Percentiles rank a stretch among this genome's conserved stretches.
phyloP scores from a whole-genome alignment of 2,888 invertebrate species.

The Thelaira solivaga region DNA sequence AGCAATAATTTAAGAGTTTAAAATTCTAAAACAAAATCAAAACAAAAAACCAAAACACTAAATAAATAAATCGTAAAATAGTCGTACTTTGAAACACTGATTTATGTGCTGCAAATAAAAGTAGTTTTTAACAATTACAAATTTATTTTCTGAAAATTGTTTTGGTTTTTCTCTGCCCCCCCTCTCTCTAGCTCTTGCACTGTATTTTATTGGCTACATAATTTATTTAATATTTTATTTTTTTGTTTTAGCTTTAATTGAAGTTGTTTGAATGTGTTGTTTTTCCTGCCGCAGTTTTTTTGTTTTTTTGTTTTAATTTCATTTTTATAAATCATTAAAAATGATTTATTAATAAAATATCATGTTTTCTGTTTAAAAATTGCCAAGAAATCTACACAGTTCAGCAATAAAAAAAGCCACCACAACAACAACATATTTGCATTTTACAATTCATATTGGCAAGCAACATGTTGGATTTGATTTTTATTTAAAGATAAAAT shows the following conservation, averaged over 20 bases:
- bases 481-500: conserved; percentile 26
- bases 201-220: too few species aligned
- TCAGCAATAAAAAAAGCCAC: neutral
- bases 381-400: conserved; percentile 1
- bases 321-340: conserved; percentile 55
- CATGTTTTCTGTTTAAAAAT: conserved; percentile 41
- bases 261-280: conserved; percentile 10
- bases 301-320: neutral
- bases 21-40: conserved; percentile 20
- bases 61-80: conserved; percentile 40
- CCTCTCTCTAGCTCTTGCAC: too few species aligned
- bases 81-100: conserved; percentile 54
- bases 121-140: conserved; percentile 56
- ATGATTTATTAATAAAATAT: conserved; percentile 52
- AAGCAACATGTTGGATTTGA: conserved; percentile 30
- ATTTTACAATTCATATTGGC: conserved; percentile 18
- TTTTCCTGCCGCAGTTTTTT: neutral
- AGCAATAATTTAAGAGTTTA: conserved; percentile 56
- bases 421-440: conserved; percentile 6
- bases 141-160: conserved; percentile 31
- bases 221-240: conserved; percentile 38
- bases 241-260: conserved; percentile 24
- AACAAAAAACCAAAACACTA: conserved; percentile 7
- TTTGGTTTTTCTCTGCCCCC: neutral
- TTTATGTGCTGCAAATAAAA: conserved; percentile 50